These are phyloP conservation scores for Pasiphila rectangulata DNA, from an alignment of 2,888 invertebrate genomes.

Conservation along the genomic window DNA sequence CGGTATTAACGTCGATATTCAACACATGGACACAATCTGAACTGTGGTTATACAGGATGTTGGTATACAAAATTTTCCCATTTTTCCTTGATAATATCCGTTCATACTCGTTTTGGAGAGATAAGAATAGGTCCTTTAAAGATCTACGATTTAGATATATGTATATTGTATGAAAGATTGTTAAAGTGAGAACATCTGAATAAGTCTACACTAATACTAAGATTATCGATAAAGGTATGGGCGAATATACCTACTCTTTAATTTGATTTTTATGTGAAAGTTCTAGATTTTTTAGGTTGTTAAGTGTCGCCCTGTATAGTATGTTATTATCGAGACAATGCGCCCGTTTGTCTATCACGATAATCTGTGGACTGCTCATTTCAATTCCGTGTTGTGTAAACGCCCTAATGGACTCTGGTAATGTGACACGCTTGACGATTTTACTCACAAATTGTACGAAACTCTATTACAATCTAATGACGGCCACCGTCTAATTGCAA, in stretches of 20 bases:
- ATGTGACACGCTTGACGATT: conserved; percentile 82
- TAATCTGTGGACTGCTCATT: conserved; percentile 79
- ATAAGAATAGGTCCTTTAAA: too few species aligned
- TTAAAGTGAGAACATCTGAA: too few species aligned
- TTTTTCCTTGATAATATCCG: conserved; percentile 23
- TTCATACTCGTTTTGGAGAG: too few species aligned
- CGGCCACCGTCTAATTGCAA: conserved; percentile 78
- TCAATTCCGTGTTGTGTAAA: conserved; percentile 80
- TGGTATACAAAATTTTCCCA: too few species aligned
- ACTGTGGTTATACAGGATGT: conserved; percentile 47
- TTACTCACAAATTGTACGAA: conserved; percentile 81
- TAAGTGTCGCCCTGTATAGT: conserved; percentile 59
- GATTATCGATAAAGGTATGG: too few species aligned
- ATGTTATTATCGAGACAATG: conserved; percentile 76
- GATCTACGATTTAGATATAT: too few species aligned
- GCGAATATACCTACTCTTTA: too few species aligned
- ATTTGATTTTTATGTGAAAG: too few species aligned
- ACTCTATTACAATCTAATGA: conserved; percentile 81
- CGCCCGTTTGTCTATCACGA: conserved; percentile 77
- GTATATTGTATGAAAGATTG: too few species aligned
- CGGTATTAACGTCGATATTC: conserved; percentile 47
- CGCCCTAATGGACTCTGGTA: conserved; percentile 78
- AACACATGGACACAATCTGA: conserved; percentile 49
- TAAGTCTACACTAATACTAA: too few species aligned
- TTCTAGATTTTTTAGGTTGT: too few species aligned